Evolutionary conservation across 2,888 invertebrate genomes (phyloP).

Genomic region (Pristionchus maxplancki): DNA sequence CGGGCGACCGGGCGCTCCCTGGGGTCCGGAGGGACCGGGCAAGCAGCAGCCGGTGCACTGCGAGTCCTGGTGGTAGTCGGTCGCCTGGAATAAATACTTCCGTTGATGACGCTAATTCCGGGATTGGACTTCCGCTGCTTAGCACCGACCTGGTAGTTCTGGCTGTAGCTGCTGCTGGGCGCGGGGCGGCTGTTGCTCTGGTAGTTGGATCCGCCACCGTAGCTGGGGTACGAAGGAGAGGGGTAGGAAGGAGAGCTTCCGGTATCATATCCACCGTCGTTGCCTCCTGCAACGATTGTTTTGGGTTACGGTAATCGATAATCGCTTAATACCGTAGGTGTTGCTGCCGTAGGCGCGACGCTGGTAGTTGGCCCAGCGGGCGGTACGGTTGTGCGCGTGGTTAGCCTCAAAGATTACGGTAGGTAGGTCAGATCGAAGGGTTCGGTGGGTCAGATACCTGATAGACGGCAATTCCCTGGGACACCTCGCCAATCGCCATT

Average conservation of each 20-base stretch:
- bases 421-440: neutral
- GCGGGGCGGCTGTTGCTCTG: neutral
- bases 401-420: neutral
- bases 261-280: neutral
- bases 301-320: neutral
- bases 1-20: slow-evolving; percentile 55
- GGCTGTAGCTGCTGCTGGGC: slow-evolving; percentile 1
- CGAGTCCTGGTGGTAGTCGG: slow-evolving; percentile 53
- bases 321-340: slow-evolving; percentile 37
- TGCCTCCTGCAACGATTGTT: slow-evolving; percentile 32
- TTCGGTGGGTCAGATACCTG: neutral
- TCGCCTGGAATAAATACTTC: neutral
- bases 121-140: neutral
- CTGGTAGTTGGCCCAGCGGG: slow-evolving; percentile 53
- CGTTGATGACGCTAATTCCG: neutral
- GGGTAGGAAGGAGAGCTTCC: neutral
- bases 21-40: slow-evolving; percentile 59
- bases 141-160: slow-evolving; percentile 46
- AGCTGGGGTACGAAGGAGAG: slow-evolving; percentile 18
- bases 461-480: too few species aligned
- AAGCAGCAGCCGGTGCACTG: slow-evolving; percentile 55
- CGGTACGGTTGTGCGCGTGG: slow-evolving; percentile 54
- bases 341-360: slow-evolving; percentile 30
- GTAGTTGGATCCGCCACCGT: slow-evolving; percentile 36
- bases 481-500: neutral